These are phyloP conservation scores for Lophotriccus pileatus DNA, from an alignment of 2,797 vertebrate genomes.

Conservation along the genomic window DNA sequence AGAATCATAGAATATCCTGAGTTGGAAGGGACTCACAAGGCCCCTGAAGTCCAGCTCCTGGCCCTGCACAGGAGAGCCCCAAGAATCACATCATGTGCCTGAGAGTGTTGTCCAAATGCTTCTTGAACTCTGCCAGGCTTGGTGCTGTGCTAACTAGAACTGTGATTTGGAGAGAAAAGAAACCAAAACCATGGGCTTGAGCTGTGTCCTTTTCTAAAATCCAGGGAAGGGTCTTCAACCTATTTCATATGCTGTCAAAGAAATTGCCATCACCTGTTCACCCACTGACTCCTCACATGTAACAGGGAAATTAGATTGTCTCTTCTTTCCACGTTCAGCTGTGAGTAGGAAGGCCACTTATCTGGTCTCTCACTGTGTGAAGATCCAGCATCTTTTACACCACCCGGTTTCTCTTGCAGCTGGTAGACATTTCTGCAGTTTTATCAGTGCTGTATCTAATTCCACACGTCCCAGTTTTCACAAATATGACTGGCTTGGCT, in stretches of 20 bases:
- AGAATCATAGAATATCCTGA: neutral
- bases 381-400: neutral
- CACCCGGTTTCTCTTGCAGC: neutral
- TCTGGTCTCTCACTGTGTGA: neutral
- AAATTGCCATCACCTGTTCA: neutral
- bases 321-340: neutral
- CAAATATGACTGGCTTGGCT: neutral
- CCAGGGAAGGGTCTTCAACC: neutral
- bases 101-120: neutral
- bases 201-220: neutral
- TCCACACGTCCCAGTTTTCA: neutral
- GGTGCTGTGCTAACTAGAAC: neutral
- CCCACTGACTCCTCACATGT: fast-evolving
- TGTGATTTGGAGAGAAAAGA: neutral
- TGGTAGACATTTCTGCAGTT: neutral
- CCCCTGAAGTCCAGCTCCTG: fast-evolving
- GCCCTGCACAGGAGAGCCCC: neutral
- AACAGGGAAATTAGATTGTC: neutral
- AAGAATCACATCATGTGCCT: neutral
- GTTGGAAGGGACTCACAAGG: neutral
- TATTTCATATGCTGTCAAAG: neutral
- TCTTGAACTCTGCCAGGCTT: neutral
- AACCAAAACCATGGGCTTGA: neutral
- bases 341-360: neutral
- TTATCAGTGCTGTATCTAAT: neutral